Evolutionary conservation across 2,113 vertebrate species (phyloP).

Genomic region (Grallaria varia): DNA sequence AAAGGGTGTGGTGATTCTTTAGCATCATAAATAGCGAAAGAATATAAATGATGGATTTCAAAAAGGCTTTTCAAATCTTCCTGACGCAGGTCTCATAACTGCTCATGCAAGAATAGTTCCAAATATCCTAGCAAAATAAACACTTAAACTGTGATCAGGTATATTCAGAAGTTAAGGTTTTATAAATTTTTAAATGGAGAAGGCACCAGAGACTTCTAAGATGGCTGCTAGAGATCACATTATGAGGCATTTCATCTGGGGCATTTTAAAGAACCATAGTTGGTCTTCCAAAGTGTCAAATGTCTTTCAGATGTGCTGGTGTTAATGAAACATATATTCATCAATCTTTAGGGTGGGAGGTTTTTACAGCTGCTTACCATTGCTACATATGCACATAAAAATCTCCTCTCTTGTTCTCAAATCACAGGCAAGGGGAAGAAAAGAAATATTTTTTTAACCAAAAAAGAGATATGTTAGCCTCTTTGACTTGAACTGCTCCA

Average conservation of each 20-base stretch:
- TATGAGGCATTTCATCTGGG: background rate
- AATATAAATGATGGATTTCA: background rate
- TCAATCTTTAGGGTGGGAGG: slow-evolving; percentile 17
- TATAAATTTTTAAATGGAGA: background rate
- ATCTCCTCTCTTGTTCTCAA: slow-evolving; percentile 20
- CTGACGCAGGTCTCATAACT: background rate
- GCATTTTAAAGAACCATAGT: slow-evolving; percentile 34
- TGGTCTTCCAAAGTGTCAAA: slow-evolving; percentile 52
- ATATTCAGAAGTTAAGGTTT: background rate
- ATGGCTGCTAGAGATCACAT: background rate
- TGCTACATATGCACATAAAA: slow-evolving; percentile 46
- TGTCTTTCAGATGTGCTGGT: slow-evolving; percentile 66
- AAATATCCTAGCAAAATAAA: background rate
- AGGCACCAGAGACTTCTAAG: background rate
- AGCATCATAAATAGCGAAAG: background rate
- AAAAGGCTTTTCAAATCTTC: background rate
- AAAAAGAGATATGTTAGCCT: slow-evolving; percentile 1
- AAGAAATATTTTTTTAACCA: slow-evolving; percentile 15
- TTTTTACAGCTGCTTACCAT: slow-evolving; percentile 54
- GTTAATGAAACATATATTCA: slow-evolving; percentile 60
- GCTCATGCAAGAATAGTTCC: background rate
- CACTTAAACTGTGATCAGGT: background rate
- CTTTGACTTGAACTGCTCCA: background rate
- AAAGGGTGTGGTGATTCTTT: background rate
- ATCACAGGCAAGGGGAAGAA: slow-evolving; percentile 24